A percentile compares a stretch with the other conserved stretches of the same genome.
Conservation (phyloP, 2,888 invertebrate genomes). For the Lasioglossum marginatum region DNA sequence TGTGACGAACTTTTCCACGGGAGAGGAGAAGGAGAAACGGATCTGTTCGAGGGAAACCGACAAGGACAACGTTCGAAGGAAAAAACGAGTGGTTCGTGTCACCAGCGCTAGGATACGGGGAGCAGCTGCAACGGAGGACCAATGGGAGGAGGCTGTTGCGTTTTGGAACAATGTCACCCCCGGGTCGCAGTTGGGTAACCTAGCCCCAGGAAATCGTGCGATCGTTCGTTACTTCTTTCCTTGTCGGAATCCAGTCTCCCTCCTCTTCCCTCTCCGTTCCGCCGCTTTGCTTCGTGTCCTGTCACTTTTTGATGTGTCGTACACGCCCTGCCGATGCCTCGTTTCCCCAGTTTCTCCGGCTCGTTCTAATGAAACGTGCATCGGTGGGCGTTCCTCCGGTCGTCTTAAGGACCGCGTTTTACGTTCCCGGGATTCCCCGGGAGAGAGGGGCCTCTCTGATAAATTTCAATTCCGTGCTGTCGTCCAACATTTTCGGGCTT, state of each 20-base stretch:
- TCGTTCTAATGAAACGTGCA: constrained; percentile 59
- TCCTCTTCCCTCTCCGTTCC: not conserved
- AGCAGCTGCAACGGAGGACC: constrained; percentile 64
- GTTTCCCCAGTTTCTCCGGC: constrained; percentile 45
- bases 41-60: not conserved
- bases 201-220: constrained; percentile 70
- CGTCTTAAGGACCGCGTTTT: constrained; percentile 44
- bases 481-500: constrained; percentile 34
- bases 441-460: constrained; percentile 34
- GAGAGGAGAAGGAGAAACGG: not conserved
- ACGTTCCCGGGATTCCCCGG: constrained; percentile 52
- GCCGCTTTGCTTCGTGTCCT: constrained; percentile 31
- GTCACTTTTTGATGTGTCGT: constrained; percentile 42
- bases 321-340: constrained; percentile 55
- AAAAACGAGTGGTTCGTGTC: constrained; percentile 40
- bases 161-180: constrained; percentile 70
- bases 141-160: constrained; percentile 62
- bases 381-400: constrained; percentile 53
- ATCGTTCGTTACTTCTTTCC: constrained; percentile 60
- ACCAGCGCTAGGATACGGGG: constrained; percentile 28
- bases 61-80: not conserved
- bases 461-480: constrained; percentile 52
- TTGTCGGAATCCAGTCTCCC: constrained; percentile 16
- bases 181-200: constrained; percentile 55
- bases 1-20: constrained; percentile 22